Conservation (phyloP, 1,140 invertebrate species). For the Drosophila pseudoananassae region DNA sequence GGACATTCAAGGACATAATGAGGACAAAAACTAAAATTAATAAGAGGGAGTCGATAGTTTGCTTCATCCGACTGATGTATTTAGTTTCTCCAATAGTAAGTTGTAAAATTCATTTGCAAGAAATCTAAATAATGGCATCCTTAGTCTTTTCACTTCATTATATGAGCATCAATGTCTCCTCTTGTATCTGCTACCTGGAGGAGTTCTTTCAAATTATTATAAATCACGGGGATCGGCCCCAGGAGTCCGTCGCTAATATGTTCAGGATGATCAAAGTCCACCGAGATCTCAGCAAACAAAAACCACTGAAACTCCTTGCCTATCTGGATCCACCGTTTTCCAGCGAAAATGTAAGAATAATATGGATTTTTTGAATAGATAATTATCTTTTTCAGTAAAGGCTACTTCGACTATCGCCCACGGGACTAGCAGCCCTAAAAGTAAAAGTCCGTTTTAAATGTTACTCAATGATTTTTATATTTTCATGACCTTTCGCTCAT, state of each 20-base stretch:
- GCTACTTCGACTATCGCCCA: slow-evolving; percentile 12
- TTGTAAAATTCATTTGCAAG: too few relatives aligned
- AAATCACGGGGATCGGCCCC: slow-evolving; percentile 5
- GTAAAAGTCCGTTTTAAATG: slow-evolving; percentile 25
- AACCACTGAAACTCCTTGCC: slow-evolving; percentile 5
- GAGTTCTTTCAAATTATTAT: slow-evolving; percentile 22
- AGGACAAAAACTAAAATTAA: slow-evolving; percentile 16
- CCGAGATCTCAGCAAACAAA: slow-evolving; percentile 27
- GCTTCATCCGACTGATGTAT: background rate
- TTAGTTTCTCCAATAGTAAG: slow-evolving; percentile 13
- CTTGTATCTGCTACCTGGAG: slow-evolving; percentile 21
- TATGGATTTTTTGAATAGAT: background rate
- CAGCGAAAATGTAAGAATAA: slow-evolving; percentile 10
- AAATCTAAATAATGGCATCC: background rate
- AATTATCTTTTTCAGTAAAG: background rate
- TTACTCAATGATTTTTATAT: slow-evolving; percentile 78
- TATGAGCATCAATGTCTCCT: slow-evolving; percentile 17
- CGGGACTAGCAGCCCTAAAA: background rate
- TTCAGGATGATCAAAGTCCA: slow-evolving; percentile 17
- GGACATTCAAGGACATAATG: slow-evolving; percentile 9
- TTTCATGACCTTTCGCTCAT: slow-evolving; percentile 77
- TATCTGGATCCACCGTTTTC: slow-evolving; percentile 12
- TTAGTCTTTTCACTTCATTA: slow-evolving; percentile 4
- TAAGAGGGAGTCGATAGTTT: background rate
- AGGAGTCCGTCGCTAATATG: slow-evolving; percentile 18